A percentile compares a stretch with the other conserved stretches of the same genome.
These are phyloP conservation scores for Scophthalmus maximus DNA, from an alignment of 2,113 vertebrate genomes.

Conservation along the genomic window DNA sequence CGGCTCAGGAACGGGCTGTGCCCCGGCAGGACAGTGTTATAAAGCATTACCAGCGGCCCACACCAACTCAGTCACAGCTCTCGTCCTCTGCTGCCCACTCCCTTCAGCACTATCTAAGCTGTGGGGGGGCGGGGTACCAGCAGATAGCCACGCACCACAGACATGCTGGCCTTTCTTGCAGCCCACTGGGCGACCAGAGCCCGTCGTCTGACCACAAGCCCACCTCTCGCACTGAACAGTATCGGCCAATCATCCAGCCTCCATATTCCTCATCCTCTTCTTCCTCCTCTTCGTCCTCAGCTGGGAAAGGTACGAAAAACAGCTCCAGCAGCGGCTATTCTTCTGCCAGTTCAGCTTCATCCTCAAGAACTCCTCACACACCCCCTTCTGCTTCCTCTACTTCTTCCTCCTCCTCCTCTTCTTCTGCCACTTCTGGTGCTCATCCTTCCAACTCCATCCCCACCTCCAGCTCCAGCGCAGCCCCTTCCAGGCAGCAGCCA, in stretches of 20 bases:
- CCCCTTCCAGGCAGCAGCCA: slow-evolving; percentile 81
- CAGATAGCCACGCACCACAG: slow-evolving; percentile 86
- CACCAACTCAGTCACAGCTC: slow-evolving; percentile 86
- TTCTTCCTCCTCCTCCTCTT: slow-evolving; percentile 83
- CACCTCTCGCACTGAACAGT: slow-evolving; percentile 83
- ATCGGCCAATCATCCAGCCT: slow-evolving; percentile 93
- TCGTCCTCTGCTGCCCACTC: slow-evolving; percentile 87
- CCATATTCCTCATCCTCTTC: slow-evolving; percentile 83
- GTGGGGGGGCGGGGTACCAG: slow-evolving; percentile 90
- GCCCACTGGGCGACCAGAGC: slow-evolving; percentile 91
- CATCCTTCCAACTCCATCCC: slow-evolving; percentile 83
- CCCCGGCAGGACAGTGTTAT: slow-evolving; percentile 94
- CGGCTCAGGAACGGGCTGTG: slow-evolving; percentile 86
- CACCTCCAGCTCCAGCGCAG: slow-evolving; percentile 76
- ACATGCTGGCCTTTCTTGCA: slow-evolving; percentile 89
- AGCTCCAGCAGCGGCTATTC: slow-evolving; percentile 87
- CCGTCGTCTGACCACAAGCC: slow-evolving; percentile 84
- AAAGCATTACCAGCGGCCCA: slow-evolving; percentile 95
- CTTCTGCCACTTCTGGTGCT: slow-evolving; percentile 82
- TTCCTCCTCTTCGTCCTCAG: slow-evolving; percentile 77
- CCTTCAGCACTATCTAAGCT: slow-evolving; percentile 94
- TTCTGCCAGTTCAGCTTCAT: slow-evolving; percentile 83
- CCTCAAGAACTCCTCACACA: slow-evolving; percentile 84
- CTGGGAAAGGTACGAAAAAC: slow-evolving; percentile 83
- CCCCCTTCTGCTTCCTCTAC: slow-evolving; percentile 86